Percentiles rank a stretch among this genome's conserved stretches.
Evolutionary conservation across 2,113 vertebrate species (phyloP).

Genomic region (Dipodomys spectabilis): DNA sequence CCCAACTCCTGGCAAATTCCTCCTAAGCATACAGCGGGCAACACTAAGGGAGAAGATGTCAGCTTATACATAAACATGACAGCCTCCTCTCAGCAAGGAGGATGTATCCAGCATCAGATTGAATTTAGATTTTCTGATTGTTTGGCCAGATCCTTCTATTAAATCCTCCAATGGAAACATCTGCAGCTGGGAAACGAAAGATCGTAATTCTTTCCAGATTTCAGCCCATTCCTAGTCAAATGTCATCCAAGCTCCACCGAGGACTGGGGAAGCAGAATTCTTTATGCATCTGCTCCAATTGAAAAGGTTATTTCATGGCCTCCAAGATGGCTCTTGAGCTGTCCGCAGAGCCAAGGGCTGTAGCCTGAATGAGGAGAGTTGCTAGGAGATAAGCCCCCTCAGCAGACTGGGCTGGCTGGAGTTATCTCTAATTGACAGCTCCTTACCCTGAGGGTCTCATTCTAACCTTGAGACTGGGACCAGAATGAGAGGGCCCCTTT

Average conservation of each 20-base stretch:
- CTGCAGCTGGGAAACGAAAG: constrained; percentile 61
- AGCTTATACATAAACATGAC: constrained; percentile 65
- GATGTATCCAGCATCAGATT: background rate
- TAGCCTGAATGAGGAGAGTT: constrained; percentile 92
- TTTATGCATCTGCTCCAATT: constrained; percentile 86
- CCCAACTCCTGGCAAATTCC: constrained; percentile 72
- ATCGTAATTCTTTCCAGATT: constrained; percentile 69
- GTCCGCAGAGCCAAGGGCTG: constrained; percentile 83
- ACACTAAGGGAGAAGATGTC: background rate
- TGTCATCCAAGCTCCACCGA: constrained; percentile 73
- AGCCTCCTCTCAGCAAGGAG: constrained; percentile 48
- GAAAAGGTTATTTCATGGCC: constrained; percentile 88
- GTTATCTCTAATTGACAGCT: constrained; percentile 99
- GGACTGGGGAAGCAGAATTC: constrained; percentile 77
- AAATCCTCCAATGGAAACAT: constrained; percentile 72
- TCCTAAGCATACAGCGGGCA: constrained; percentile 62
- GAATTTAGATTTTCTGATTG: constrained; percentile 62
- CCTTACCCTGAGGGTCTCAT: constrained; percentile 96
- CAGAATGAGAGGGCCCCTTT: constrained; percentile 95
- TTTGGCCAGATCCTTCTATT: constrained; percentile 39
- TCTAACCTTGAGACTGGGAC: constrained; percentile 94
- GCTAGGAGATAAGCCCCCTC: constrained; percentile 96
- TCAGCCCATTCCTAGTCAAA: constrained; percentile 69
- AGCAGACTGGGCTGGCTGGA: constrained; percentile 90
- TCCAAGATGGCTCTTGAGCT: constrained; percentile 87